phyloP scores from a whole-genome alignment of 2,888 invertebrate genomes.

The Electrophaes corylata region DNA sequence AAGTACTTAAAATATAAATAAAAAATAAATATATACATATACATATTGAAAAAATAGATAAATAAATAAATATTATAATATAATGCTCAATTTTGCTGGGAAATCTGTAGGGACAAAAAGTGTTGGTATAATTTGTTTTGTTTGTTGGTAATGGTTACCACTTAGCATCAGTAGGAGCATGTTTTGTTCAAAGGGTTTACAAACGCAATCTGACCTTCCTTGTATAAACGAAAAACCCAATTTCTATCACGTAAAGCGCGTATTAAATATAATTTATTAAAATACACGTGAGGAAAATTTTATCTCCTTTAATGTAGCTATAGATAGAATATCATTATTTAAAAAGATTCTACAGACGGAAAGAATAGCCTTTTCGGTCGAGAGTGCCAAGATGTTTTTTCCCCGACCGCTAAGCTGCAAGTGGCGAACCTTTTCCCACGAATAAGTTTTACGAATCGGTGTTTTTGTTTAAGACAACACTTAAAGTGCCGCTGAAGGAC shows the following conservation, averaged over 20 bases:
- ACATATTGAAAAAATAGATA: too few relatives aligned
- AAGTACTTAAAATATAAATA: too few relatives aligned
- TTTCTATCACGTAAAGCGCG: conserved; percentile 29
- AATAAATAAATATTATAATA: too few relatives aligned
- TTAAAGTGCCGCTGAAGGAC: conserved; percentile 16
- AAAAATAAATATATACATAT: too few relatives aligned
- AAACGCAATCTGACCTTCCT: not conserved
- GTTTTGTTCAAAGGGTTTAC: too few relatives aligned
- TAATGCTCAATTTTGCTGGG: too few relatives aligned
- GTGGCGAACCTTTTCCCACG: conserved; percentile 5
- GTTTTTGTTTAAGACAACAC: conserved; percentile 24
- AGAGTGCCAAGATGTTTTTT: conserved; percentile 27
- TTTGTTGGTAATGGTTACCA: too few relatives aligned
- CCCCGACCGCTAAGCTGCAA: conserved; percentile 9
- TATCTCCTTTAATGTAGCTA: conserved; percentile 15
- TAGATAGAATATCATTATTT: conserved; percentile 35
- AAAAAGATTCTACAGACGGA: conserved; percentile 18
- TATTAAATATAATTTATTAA: conserved; percentile 32
- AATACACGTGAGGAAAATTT: conserved; percentile 32
- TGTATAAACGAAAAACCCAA: conserved; percentile 13
- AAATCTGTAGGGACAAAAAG: too few relatives aligned
- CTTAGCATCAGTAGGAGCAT: too few relatives aligned
- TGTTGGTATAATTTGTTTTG: too few relatives aligned
- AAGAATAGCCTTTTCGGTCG: conserved; percentile 11
- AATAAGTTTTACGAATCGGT: conserved; percentile 17